Evolutionary conservation across 2,113 vertebrate genomes (phyloP).

Genomic region (Puffinus mauretanicus): DNA sequence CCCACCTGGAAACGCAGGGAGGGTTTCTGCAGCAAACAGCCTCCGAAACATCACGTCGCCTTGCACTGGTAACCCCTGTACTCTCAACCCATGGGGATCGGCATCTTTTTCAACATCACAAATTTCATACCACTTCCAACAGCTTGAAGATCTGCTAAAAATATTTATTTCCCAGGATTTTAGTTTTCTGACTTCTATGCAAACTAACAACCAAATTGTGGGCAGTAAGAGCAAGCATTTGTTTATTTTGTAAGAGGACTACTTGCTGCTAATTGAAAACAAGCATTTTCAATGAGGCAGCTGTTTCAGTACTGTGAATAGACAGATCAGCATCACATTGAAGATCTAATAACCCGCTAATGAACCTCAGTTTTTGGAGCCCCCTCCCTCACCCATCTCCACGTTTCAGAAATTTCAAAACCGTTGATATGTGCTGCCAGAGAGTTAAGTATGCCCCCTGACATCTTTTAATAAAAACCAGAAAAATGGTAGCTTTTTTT

Average conservation of each 20-base stretch:
- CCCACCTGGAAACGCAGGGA: background rate
- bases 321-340: constrained; percentile 10
- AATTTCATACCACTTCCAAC: background rate
- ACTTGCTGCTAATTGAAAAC: constrained; percentile 49
- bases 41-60: background rate
- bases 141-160: background rate
- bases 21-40: background rate
- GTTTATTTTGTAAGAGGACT: constrained; percentile 46
- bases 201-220: constrained; percentile 28
- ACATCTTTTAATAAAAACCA: background rate
- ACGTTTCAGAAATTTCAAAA: background rate
- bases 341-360: background rate
- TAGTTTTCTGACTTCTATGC: background rate
- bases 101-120: background rate
- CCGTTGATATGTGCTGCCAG: background rate
- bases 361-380: background rate
- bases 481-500: background rate
- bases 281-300: constrained; percentile 43
- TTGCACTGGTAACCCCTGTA: background rate
- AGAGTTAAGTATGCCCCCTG: background rate
- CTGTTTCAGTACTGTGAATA: constrained; percentile 27
- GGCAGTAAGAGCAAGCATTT: constrained; percentile 27
- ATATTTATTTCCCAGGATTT: constrained; percentile 22
- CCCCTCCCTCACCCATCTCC: background rate
- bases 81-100: fast-evolving